phyloP scores from a whole-genome alignment of 2,113 vertebrate species.

The Ivindomyrus marchei region DNA sequence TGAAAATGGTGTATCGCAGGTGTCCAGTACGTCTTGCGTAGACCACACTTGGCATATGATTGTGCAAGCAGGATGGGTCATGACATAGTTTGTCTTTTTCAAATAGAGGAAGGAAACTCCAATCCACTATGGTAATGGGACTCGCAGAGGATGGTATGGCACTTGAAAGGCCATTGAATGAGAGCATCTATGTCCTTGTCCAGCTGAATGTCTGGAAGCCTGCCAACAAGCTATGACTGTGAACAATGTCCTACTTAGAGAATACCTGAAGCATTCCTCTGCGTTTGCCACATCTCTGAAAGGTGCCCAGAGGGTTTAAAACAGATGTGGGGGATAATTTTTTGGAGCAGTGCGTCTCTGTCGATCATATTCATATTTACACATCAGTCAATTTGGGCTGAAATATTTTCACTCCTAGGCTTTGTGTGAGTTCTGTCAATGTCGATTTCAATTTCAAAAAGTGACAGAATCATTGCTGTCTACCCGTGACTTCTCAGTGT shows the following conservation, averaged over 20 bases:
- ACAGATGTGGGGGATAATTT: neutral
- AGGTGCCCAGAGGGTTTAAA: neutral
- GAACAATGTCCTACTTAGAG: neutral
- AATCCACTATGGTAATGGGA: neutral
- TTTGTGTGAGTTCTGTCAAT: slow-evolving; percentile 21
- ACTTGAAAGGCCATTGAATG: neutral
- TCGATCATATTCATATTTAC: neutral
- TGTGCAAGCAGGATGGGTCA: neutral
- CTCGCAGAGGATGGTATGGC: neutral
- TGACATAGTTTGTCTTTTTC: neutral
- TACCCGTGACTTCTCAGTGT: slow-evolving; percentile 1
- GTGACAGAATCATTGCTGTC: slow-evolving; percentile 10
- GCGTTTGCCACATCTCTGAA: neutral
- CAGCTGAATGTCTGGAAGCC: neutral
- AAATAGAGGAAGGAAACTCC: neutral
- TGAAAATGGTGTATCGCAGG: neutral
- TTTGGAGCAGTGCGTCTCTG: neutral
- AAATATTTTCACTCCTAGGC: slow-evolving; percentile 12
- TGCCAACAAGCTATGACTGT: neutral
- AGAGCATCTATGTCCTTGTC: neutral
- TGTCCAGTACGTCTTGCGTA: neutral
- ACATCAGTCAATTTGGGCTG: slow-evolving; percentile 1
- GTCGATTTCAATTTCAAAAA: slow-evolving; percentile 24
- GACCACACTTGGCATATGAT: neutral
- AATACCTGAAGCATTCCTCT: neutral